Percentiles rank a stretch among this genome's conserved stretches.
Conservation (phyloP, 2,113 vertebrate species). For the Rhinichthys klamathensis region DNA sequence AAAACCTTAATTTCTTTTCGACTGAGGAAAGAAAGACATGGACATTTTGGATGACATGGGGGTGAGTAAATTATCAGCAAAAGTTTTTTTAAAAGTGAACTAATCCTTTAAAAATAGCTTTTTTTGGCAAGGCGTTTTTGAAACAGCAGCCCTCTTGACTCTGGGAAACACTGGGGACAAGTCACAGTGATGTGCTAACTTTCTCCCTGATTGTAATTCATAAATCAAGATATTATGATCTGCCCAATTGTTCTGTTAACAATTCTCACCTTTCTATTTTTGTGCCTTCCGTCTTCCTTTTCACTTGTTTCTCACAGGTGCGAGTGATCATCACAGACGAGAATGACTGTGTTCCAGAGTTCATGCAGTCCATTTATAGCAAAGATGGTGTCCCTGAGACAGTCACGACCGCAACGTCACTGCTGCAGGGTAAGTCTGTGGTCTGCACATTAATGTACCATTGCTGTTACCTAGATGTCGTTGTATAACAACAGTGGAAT, state of each 20-base stretch:
- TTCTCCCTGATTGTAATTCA: not conserved
- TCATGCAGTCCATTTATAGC: constrained; percentile 87
- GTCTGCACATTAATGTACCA: not conserved
- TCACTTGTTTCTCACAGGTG: constrained; percentile 68
- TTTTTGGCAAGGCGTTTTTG: not conserved
- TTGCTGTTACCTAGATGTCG: not conserved
- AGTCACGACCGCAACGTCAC: constrained; percentile 84
- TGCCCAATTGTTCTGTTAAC: not conserved
- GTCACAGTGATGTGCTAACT: not conserved
- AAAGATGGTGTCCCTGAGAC: constrained; percentile 84
- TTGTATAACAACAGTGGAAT: not conserved
- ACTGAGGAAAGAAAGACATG: too few relatives aligned
- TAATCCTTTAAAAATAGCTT: not conserved
- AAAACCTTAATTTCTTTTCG: too few relatives aligned
- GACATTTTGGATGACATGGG: too few relatives aligned
- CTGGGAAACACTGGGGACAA: not conserved
- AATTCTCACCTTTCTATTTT: not conserved
- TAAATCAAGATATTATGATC: not conserved
- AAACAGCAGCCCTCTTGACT: not conserved
- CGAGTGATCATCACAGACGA: constrained; percentile 84
- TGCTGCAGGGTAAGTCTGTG: constrained; percentile 83
- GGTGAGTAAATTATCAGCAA: too few relatives aligned
- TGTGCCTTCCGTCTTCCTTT: not conserved
- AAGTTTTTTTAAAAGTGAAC: too few relatives aligned
- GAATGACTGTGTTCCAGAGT: constrained; percentile 86